Evolutionary conservation across 2,888 invertebrate species (phyloP), one percentile per base, ranked within the genome.

Genomic region (Camptogramma bilineatum): DNA sequence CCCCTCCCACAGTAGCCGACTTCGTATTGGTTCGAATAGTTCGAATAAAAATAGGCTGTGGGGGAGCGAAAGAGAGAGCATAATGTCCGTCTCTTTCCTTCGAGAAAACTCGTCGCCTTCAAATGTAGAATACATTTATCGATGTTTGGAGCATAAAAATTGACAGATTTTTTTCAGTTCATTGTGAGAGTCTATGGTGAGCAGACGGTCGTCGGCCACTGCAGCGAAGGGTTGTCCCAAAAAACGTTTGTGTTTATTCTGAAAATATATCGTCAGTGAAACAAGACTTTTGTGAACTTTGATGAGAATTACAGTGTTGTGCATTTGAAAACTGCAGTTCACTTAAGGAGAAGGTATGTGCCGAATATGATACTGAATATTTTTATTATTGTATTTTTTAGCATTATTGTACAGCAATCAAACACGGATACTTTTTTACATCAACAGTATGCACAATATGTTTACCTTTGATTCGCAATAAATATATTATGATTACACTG

Each of bases 131-230:
- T 89, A 88, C 88, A 86, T 88, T 87, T 91, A 91, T 93, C 88
- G 92, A 93, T 91, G 92, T 89, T 91, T 84, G 88, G 87, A 86
- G 88, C 90, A 91, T 93, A 93, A 93, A 93, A 93, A 93, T 93
- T 93, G 93, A 91, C 91, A 91, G 92, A 88, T 88, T 93, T 93
- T 93, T 93, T 93, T 91, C 91, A 93, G 93, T 93, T 83, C 85
- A 87, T 87, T 88, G 89, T 87, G 84, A 85, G 86, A 78, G 75
- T 82, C 77, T 68, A 79, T 50, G 69, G 73, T 75, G 82, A 75
- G 69, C 84, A 86, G 79, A 87, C 83, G 74, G 76, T 52, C 75
- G 70, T 74, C 75, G 70, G 73, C 75, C 70, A 69, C 75, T 72
- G 76, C 53, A 69, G 57, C 78, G 84, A 85, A 86, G 84, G 85